Evolutionary conservation across 37 sponge, comb jelly and placozoan species (phyloP), one percentile per base, ranked within the genome.

Genomic region (Oscarella lobularis): DNA sequence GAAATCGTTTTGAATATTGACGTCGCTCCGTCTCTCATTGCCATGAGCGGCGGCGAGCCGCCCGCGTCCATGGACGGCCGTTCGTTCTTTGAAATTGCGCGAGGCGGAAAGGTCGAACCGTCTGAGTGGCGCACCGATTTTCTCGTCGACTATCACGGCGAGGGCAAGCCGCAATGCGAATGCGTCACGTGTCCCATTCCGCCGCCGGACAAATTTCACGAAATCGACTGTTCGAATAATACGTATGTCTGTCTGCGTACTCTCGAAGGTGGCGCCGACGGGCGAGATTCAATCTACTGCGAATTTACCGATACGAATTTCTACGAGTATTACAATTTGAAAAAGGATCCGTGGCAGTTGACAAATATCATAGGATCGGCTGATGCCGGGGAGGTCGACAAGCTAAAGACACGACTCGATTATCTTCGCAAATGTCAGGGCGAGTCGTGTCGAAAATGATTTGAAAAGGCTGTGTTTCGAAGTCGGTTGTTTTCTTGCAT

Each of bases 61-160:
- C 80, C 85, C 29, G 80, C 79, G 0, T 72, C 71, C 2, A 90
- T 90, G 87, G 91, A 90, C 71, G 91, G 91, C 0, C 54, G 77
- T 14, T 83, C 84, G 68, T 90, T 90, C 29, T 48, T 48, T 27
- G 20, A 9, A 48, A 9, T 48, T 27, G 60, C 20, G 14, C 9
- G 60, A 27, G 20, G 14, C 9, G 20, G 20, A 27, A 20, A 27
- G 14, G 20, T 20, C 20, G 33, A 68, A 35, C n/a, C n/a, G n/a
- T n/a, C n/a, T n/a, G 9, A 78, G 66, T 79, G 41, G 66, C 38
- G 78, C 32, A 39, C 75, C 40, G 76, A 84, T 14, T 84, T 88
- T 73, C 31, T 85, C 66, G 77, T 88, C 73, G 89, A 88, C 77
- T 88, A 88, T 39, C 84, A 82, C 82, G 89, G 89, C 9, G 89